phyloP scores from a whole-genome alignment of 2,113 vertebrate species.

The Peromyscus californicus region DNA sequence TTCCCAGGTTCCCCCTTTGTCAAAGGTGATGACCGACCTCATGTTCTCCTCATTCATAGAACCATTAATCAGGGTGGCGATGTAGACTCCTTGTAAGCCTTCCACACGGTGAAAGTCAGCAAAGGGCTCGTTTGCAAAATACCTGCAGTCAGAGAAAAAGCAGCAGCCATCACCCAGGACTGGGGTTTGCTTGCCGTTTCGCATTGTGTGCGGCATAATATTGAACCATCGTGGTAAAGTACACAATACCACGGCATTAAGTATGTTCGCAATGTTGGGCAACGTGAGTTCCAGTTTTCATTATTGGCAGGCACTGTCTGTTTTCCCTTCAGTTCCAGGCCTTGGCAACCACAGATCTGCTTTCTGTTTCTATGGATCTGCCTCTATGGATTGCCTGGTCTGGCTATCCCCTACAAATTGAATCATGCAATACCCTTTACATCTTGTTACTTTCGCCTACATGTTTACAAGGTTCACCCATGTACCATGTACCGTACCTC shows the following conservation, averaged over 20 bases:
- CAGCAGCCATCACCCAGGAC: not conserved
- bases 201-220: not conserved
- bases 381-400: not conserved
- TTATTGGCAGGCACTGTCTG: not conserved
- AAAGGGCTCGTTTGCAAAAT: constrained; percentile 97
- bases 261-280: not conserved
- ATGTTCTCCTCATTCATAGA: constrained; percentile 96
- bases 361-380: not conserved
- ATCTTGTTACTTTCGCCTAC: not conserved
- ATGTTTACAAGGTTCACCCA: not conserved
- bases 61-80: constrained; percentile 96
- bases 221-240: not conserved
- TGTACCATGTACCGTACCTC: not conserved
- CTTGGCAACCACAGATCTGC: not conserved
- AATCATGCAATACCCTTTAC: not conserved
- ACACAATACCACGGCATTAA: not conserved
- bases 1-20: constrained; percentile 99
- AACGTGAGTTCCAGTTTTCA: not conserved
- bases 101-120: constrained; percentile 97
- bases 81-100: constrained; percentile 95
- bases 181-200: not conserved
- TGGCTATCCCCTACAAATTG: not conserved
- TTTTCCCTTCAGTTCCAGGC: not conserved
- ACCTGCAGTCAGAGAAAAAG: constrained; percentile 86
- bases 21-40: constrained; percentile 98